Evolutionary conservation across 2,113 vertebrate species (phyloP), one percentile per base, ranked within the genome.

Genomic region (Mugil cephalus): DNA sequence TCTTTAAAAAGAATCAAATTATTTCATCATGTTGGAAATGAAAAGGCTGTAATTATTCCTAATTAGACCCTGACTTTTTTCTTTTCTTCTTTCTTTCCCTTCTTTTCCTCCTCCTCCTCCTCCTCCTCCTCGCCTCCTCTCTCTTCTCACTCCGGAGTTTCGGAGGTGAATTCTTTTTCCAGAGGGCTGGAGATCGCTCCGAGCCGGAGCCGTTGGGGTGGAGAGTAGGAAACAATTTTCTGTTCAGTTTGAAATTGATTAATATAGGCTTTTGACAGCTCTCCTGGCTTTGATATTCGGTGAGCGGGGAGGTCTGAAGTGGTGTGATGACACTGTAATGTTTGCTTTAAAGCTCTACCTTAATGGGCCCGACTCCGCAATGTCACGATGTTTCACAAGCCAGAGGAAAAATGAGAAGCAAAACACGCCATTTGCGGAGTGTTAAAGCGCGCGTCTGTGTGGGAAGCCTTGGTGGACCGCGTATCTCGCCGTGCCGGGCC

Each of bases 1-100:
- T 95, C 94, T 95, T 92, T 95, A 95, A 98, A 97, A 97, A 96
- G 96, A 96, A 96, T 98, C 96, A 98, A 98, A 98, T 98, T 96
- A 98, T 98, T 98, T 98, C 96, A 98, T 98, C 96, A 98, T 97
- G 96, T 96, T 97, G 95, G 95, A 97, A 98, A 97, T 97, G 96
- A 98, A 98, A 98, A 97, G 96, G 95, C 96, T 91, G 95, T 97
- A 98, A 98, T 98, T 98, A 98, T 95, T 96, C 95, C 95, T 96
- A 98, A 98, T 98, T 98, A 95, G 96, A 93, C 95, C 95, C 95
- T 93, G 95, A 95, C 95, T 96, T 96, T 96, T 88, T 96, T 85
- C 58, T 82, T 84, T 83, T 79, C 74, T 81, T 77, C 54, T 82
- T 79, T 84, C 74, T 85, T 78, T 86, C 72, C 59, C 69, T 79